Conservation (phyloP, 2,113 vertebrate genomes). For the Variabilichromis moorii region DNA sequence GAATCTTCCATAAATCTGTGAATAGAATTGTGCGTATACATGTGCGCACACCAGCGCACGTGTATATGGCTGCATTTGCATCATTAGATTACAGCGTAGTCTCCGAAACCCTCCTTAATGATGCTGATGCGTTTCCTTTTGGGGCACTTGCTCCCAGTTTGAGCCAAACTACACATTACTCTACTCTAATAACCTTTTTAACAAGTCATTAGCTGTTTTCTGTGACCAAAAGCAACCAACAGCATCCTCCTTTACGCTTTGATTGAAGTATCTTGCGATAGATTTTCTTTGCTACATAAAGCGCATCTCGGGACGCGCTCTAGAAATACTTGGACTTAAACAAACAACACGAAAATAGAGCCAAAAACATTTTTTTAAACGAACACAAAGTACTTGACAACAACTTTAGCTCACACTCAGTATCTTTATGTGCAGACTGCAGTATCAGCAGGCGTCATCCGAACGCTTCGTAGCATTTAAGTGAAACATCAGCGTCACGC, state of each 20-base stretch:
- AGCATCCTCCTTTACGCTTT: not conserved
- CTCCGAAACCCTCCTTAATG: not conserved
- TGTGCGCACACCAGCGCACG: not conserved
- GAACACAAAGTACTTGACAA: not conserved
- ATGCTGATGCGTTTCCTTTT: slow-evolving; percentile 7
- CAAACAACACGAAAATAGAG: not conserved
- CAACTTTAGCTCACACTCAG: not conserved
- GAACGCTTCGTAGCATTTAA: not conserved
- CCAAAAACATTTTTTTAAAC: not conserved
- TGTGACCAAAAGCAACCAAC: not conserved
- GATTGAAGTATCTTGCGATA: not conserved
- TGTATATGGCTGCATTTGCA: not conserved
- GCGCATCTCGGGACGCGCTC: not conserved
- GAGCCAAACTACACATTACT: not conserved
- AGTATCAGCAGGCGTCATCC: not conserved
- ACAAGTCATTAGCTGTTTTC: not conserved
- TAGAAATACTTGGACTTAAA: not conserved
- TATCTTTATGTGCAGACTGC: not conserved
- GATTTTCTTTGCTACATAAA: not conserved
- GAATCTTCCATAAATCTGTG: slow-evolving; percentile 59
- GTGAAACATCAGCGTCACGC: not conserved
- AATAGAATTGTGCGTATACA: slow-evolving; percentile 2
- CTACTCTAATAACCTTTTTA: not conserved
- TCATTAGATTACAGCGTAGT: not conserved
- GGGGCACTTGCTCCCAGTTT: not conserved